Evolutionary conservation across 2,888 invertebrate genomes (phyloP), one percentile per base, ranked within the genome.

Genomic region (Himalopsyche tibetana): DNA sequence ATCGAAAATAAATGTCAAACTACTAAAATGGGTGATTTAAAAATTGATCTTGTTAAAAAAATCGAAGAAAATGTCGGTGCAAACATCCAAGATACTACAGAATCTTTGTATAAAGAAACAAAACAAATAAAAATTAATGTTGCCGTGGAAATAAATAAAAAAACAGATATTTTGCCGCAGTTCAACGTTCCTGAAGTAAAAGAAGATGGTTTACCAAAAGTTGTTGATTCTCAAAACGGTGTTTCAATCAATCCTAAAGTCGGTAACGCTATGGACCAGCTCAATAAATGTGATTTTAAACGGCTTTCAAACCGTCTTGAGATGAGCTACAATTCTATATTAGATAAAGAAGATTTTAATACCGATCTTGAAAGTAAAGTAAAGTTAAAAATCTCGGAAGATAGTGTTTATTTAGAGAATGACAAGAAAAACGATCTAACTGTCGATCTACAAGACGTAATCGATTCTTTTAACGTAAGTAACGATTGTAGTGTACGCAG

Each of bases 211-310:
- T 12, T 51, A 15, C 3, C 15, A 15, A 40, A 40, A 15, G 51
- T 4, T 11, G 45, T 1, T 40, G 15, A 63, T 63, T 19, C 3
- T 63, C 63, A 63, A 11, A 63, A 19, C 19, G 19, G 9, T 19
- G 63, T 3, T 1, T 19, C 28, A 11, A 6, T 63, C n/a, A 63
- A 84, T 42, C 2, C 17, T 0, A 86, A 80, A 85, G 82, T 80
- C 74, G 82, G 69, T 56, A 85, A 86, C 40, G 55, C 79, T 2
- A 38, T 88, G 55, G 28, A 85, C 17, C 55, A 84, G 55, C 51
- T 94, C 74, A 93, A 94, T 0, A 91, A 91, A 63, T 92, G 94
- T 87, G 94, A 94, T 90, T 94, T 94, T 88, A 90, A 90, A 9
- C 90, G 91, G 4, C 89, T 94, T 9, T 63, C 63, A 11, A 63